A percentile compares a stretch with the other conserved stretches of the same genome.
phyloP scores from a whole-genome alignment of 2,888 invertebrate species.

The Habroteleia sp. region DNA sequence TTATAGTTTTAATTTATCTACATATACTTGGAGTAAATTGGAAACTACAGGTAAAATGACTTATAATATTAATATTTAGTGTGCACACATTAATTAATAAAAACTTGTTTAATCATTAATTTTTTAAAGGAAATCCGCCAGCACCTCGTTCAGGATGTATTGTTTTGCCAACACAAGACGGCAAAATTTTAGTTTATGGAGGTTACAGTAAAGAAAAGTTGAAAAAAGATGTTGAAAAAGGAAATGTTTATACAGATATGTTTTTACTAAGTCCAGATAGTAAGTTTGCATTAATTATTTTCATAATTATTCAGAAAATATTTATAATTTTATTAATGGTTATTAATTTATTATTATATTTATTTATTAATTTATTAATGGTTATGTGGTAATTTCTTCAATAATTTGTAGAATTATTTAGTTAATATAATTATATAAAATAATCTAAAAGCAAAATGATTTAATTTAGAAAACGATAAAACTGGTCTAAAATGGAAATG shows the following conservation, averaged over 20 bases:
- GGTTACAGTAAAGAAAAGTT: constrained; percentile 89
- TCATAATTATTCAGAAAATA: no score
- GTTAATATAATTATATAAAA: no score
- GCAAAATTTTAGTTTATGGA: constrained; percentile 87
- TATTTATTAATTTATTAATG: no score
- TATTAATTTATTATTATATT: no score
- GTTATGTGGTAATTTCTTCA: no score
- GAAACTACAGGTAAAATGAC: constrained; percentile 79
- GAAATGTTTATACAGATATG: constrained; percentile 87
- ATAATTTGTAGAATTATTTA: no score
- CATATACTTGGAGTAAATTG: constrained; percentile 89
- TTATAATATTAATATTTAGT: no score
- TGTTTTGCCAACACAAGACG: constrained; percentile 85
- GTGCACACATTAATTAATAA: neutral
- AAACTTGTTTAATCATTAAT: neutral
- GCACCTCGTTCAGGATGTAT: constrained; percentile 91
- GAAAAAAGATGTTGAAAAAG: constrained; percentile 89
- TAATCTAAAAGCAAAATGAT: no score
- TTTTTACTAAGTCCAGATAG: constrained; percentile 85
- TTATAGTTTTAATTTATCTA: constrained; percentile 90
- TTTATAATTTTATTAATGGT: no score
- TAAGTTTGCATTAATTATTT: constrained; percentile 79
- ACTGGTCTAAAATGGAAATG: constrained; percentile 87
- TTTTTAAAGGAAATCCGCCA: constrained; percentile 84
- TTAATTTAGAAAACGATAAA: constrained; percentile 83